Percentiles rank a stretch among this genome's conserved stretches.
phyloP scores from a whole-genome alignment of 2,113 vertebrate genomes.

The Coregonus clupeaformis region DNA sequence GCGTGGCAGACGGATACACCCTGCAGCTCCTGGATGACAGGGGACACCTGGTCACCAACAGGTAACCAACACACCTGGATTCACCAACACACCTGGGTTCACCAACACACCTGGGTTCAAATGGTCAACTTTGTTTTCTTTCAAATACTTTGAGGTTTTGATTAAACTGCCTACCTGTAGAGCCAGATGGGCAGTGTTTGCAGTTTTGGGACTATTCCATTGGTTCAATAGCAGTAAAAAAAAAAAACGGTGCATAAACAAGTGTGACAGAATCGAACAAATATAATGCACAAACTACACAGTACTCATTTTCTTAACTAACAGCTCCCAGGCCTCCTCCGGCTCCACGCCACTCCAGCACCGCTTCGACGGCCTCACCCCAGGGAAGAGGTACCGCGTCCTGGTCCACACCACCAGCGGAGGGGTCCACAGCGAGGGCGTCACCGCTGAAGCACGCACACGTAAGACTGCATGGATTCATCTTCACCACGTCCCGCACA shows the following conservation, averaged over 20 bases:
- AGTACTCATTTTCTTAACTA: conserved; percentile 33
- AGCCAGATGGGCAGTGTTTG: too few relatives aligned
- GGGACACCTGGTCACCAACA: conserved; percentile 68
- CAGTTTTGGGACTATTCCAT: too few relatives aligned
- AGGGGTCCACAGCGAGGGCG: conserved; percentile 77
- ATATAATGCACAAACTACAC: too few relatives aligned
- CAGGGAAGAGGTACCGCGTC: conserved; percentile 87
- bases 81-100: too few relatives aligned
- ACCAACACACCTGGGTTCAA: too few relatives aligned
- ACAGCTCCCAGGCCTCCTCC: conserved; percentile 72
- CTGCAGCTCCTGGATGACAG: conserved; percentile 84
- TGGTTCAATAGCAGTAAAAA: too few relatives aligned
- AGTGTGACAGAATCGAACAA: too few relatives aligned
- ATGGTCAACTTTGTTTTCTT: too few relatives aligned
- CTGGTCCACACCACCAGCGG: conserved; percentile 85
- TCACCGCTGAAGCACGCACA: conserved; percentile 78
- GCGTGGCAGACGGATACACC: conserved; percentile 83
- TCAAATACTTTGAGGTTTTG: too few relatives aligned
- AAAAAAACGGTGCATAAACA: too few relatives aligned
- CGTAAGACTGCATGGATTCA: conserved; percentile 65
- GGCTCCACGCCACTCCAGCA: conserved; percentile 71
- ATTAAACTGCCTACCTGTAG: too few relatives aligned
- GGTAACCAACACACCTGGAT: too few relatives aligned
- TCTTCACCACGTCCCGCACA: neutral
- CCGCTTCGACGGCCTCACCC: conserved; percentile 80